Conservation (phyloP, 2,888 invertebrate genomes). For the Brachyopa scutellaris region DNA sequence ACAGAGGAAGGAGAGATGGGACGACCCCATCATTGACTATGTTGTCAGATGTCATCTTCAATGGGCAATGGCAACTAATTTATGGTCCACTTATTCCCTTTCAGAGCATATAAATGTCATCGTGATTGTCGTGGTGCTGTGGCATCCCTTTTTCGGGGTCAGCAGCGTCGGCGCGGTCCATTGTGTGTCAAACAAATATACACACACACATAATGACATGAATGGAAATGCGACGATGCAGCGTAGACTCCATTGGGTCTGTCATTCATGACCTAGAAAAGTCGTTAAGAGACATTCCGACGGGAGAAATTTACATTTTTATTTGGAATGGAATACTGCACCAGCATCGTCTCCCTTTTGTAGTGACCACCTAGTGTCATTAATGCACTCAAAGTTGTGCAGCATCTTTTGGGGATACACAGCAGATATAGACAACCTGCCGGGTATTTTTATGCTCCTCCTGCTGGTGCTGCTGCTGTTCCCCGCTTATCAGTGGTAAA, state of each 20-base stretch:
- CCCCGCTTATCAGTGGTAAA: slow-evolving; percentile 52
- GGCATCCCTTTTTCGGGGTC: slow-evolving; percentile 71
- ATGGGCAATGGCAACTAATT: slow-evolving; percentile 71
- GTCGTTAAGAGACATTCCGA: slow-evolving; percentile 59
- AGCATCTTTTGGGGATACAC: neutral
- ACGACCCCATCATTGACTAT: slow-evolving; percentile 67
- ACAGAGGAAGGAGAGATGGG: slow-evolving; percentile 16
- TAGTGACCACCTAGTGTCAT: slow-evolving; percentile 67
- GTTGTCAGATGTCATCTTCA: slow-evolving; percentile 72
- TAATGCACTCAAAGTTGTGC: slow-evolving; percentile 4
- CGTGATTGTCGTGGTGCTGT: slow-evolving; percentile 61
- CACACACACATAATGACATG: slow-evolving; percentile 9
- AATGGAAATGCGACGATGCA: slow-evolving; percentile 45
- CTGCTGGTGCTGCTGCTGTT: too few species aligned
- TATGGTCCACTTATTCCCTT: slow-evolving; percentile 72
- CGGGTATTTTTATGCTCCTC: slow-evolving; percentile 46
- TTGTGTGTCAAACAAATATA: slow-evolving; percentile 42
- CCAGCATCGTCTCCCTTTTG: slow-evolving; percentile 3
- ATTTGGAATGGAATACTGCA: slow-evolving; percentile 52
- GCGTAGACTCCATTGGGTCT: slow-evolving; percentile 65
- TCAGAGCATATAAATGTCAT: slow-evolving; percentile 70
- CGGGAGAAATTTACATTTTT: slow-evolving; percentile 66
- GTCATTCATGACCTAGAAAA: slow-evolving; percentile 71
- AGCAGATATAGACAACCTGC: slow-evolving; percentile 29
- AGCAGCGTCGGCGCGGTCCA: slow-evolving; percentile 39